These are phyloP conservation scores for Lepisosteus oculatus DNA, from an alignment of 2,113 vertebrate genomes.

Conservation along the genomic window DNA sequence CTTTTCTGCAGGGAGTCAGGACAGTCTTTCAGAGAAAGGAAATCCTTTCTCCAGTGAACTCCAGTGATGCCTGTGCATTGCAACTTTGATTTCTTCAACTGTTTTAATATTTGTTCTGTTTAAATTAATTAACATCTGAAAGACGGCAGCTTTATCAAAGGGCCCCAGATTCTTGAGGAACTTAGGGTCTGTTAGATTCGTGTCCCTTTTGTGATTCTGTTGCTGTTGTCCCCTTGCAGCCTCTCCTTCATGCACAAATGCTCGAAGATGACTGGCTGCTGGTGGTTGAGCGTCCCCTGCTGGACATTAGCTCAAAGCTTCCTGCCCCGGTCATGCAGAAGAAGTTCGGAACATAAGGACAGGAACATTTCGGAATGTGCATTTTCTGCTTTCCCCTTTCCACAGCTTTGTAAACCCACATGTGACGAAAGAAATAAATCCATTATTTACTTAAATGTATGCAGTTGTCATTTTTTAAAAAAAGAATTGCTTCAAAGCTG, in stretches of 20 bases:
- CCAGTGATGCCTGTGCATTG: too few relatives aligned
- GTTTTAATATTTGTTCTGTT: too few relatives aligned
- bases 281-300: slow-evolving; percentile 83
- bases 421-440: background rate
- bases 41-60: too few relatives aligned
- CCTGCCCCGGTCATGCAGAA: slow-evolving; percentile 85
- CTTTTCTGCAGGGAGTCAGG: too few relatives aligned
- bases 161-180: background rate
- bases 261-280: slow-evolving; percentile 82
- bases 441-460: background rate
- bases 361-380: background rate
- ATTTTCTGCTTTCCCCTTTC: background rate
- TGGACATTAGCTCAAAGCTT: slow-evolving; percentile 79
- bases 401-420: background rate
- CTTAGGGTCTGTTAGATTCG: background rate
- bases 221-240: slow-evolving; percentile 49
- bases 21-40: too few relatives aligned
- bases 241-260: slow-evolving; percentile 73
- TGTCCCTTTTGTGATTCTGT: background rate
- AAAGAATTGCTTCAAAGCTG: too few relatives aligned
- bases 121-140: background rate
- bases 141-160: background rate
- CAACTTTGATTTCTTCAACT: too few relatives aligned
- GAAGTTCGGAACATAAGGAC: slow-evolving; percentile 87
- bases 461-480: too few relatives aligned